phyloP scores from a whole-genome alignment of 2,888 invertebrate genomes.

The Dione vanillae region DNA sequence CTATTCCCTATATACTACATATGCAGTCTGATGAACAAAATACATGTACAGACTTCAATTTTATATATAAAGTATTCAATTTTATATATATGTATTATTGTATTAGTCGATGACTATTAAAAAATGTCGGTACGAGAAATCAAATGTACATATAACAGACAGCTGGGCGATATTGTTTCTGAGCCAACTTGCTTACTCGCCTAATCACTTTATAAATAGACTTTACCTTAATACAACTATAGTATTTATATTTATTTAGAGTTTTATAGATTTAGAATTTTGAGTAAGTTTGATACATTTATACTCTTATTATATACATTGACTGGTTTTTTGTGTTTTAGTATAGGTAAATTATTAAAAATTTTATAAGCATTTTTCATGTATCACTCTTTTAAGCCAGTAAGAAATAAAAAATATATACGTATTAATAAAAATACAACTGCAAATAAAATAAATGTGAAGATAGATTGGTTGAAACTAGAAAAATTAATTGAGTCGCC shows the following conservation, averaged over 20 bases:
- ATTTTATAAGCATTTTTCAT: too few relatives aligned
- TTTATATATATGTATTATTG: too few relatives aligned
- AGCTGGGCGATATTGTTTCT: constrained; percentile 43
- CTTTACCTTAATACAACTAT: constrained; percentile 39
- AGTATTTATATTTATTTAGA: constrained; percentile 9
- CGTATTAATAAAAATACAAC: not conserved
- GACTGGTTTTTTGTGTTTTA: not conserved
- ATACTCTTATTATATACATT: too few relatives aligned
- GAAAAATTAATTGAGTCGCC: constrained; percentile 40
- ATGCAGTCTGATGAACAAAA: too few relatives aligned
- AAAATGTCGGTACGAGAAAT: constrained; percentile 26
- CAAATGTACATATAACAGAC: constrained; percentile 33
- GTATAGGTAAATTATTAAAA: too few relatives aligned
- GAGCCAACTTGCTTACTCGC: constrained; percentile 45
- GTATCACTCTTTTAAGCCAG: not conserved
- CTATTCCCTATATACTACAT: too few relatives aligned
- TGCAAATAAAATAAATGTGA: constrained; percentile 17
- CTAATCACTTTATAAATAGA: constrained; percentile 45
- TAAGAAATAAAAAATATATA: not conserved
- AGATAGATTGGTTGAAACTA: constrained; percentile 36
- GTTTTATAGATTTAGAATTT: not conserved
- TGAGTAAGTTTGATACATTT: too few relatives aligned
- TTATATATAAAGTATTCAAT: too few relatives aligned
- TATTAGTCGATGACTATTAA: constrained; percentile 30
- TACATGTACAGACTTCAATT: too few relatives aligned